phyloP scores from a whole-genome alignment of 2,113 vertebrate genomes.

The Catharus minimus region DNA sequence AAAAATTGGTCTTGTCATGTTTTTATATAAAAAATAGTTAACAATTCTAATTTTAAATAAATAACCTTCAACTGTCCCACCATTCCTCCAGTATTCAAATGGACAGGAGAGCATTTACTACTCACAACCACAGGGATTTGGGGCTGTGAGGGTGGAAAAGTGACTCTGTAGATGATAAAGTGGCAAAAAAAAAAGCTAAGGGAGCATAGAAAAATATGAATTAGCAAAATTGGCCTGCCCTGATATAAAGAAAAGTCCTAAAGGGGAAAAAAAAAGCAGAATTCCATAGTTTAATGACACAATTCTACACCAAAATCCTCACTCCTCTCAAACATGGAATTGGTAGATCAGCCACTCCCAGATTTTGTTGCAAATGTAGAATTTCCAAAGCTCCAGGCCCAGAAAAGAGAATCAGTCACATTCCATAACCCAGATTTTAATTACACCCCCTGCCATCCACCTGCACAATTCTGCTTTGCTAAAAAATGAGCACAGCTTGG shows the following conservation, averaged over 20 bases:
- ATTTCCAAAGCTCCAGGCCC: not conserved
- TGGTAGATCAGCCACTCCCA: slow-evolving; percentile 4
- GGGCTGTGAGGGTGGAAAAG: not conserved
- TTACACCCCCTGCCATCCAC: not conserved
- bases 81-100: not conserved
- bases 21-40: not conserved
- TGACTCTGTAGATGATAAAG: not conserved
- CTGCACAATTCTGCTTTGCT: slow-evolving; percentile 6
- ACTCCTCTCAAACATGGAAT: not conserved
- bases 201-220: not conserved
- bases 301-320: not conserved
- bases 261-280: not conserved
- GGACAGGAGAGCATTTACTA: not conserved
- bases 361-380: not conserved
- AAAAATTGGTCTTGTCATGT: not conserved
- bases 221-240: not conserved
- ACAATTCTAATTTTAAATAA: not conserved
- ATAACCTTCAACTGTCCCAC: not conserved
- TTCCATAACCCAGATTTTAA: not conserved
- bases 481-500: not conserved
- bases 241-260: not conserved
- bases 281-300: not conserved
- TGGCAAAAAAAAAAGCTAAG: not conserved
- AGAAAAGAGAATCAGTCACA: not conserved
- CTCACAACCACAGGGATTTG: not conserved